Evolutionary conservation across 2,888 invertebrate genomes (phyloP).

Genomic region (Steinernema carpocapsae): DNA sequence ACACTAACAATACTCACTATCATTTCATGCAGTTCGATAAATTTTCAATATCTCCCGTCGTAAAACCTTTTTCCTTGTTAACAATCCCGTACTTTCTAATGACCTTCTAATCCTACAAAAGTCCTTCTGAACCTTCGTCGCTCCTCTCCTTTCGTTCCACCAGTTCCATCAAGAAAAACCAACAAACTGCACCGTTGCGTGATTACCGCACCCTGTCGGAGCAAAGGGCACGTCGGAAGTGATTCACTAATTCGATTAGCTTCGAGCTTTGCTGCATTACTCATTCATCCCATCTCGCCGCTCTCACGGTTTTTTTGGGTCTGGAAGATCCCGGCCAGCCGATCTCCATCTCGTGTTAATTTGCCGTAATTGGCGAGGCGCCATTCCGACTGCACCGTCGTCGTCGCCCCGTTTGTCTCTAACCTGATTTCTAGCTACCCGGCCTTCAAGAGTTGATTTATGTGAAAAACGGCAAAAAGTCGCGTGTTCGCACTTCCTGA

Average conservation of each 20-base stretch:
- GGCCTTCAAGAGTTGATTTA: slow-evolving; percentile 28
- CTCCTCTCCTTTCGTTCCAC: too few species aligned
- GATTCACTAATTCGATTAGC: slow-evolving; percentile 27
- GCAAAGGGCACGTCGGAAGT: slow-evolving; percentile 5
- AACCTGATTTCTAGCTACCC: slow-evolving; percentile 26
- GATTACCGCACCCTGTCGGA: neutral
- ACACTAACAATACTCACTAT: too few species aligned
- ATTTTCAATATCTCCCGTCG: too few species aligned
- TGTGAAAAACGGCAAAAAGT: slow-evolving; percentile 32
- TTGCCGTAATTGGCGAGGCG: slow-evolving; percentile 31
- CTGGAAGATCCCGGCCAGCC: neutral
- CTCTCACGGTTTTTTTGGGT: neutral
- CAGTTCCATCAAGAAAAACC: too few species aligned
- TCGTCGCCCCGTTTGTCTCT: neutral
- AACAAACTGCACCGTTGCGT: neutral
- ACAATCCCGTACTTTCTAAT: too few species aligned
- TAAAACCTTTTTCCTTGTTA: too few species aligned
- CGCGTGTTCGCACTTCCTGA: neutral
- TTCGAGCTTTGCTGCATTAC: slow-evolving; percentile 15
- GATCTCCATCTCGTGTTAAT: slow-evolving; percentile 10
- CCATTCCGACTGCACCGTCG: slow-evolving; percentile 15
- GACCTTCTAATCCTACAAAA: too few species aligned
- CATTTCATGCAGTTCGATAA: too few species aligned
- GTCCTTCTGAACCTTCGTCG: too few species aligned
- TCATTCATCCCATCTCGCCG: slow-evolving; percentile 11